These are phyloP conservation scores for Pandemis corylana DNA, from an alignment of 2,888 invertebrate species.

Conservation along the genomic window DNA sequence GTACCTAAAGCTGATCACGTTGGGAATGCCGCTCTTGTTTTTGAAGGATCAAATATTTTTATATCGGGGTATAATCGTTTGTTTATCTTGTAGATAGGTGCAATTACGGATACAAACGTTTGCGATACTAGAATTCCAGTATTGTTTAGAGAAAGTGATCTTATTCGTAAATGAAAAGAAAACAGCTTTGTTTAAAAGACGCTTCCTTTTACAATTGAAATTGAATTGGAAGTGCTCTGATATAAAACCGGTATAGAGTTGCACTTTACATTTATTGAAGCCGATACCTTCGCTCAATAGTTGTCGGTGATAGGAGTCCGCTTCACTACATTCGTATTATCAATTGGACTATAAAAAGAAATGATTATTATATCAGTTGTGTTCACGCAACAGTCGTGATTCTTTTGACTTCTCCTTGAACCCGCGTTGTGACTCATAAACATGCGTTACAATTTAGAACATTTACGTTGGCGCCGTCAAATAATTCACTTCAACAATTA, in stretches of 20 bases:
- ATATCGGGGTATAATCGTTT: neutral
- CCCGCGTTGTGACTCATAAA: conserved; percentile 10
- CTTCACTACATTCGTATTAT: neutral
- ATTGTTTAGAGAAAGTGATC: neutral
- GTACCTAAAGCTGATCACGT: neutral
- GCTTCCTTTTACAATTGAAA: neutral
- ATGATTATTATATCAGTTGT: conserved; percentile 19
- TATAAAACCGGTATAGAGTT: neutral
- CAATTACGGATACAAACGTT: neutral
- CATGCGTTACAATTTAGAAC: conserved; percentile 5
- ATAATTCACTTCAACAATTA: conserved; percentile 25
- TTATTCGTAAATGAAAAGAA: neutral
- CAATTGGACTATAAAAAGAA: conserved; percentile 14
- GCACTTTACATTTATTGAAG: neutral
- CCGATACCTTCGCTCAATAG: neutral
- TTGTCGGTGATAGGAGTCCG: neutral
- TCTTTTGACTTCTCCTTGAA: conserved; percentile 27
- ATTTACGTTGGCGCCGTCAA: conserved; percentile 24
- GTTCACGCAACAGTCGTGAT: conserved; percentile 12
- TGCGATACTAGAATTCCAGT: neutral
- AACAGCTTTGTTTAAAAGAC: neutral
- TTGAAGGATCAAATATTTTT: neutral
- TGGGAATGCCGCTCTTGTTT: neutral
- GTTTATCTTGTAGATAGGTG: neutral
- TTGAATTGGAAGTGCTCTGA: neutral